phyloP scores from a whole-genome alignment of 2,888 invertebrate species.

The Thera obeliscata region DNA sequence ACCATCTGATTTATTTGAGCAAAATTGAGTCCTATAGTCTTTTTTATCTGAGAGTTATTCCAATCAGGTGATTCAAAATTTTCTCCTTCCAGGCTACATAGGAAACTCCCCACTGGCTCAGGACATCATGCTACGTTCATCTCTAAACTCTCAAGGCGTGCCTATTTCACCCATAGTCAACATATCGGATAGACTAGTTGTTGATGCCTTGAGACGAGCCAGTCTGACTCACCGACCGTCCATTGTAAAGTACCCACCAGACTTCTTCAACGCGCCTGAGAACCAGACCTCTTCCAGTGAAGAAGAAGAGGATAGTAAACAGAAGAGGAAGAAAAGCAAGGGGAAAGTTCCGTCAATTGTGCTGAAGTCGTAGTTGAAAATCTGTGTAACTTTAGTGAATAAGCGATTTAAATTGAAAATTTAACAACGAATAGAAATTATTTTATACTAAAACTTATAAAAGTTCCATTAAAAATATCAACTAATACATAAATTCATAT shows the following conservation, averaged over 20 bases:
- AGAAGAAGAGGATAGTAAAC: constrained; percentile 56
- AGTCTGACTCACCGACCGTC: constrained; percentile 71
- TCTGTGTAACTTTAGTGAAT: background rate
- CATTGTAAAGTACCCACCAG: constrained; percentile 71
- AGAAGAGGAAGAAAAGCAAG: constrained; percentile 48
- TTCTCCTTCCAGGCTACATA: constrained; percentile 63
- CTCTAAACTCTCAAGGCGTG: constrained; percentile 50
- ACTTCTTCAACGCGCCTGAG: constrained; percentile 68
- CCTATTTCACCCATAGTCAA: constrained; percentile 60
- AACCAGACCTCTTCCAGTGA: constrained; percentile 71
- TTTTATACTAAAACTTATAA: no score
- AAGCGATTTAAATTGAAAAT: background rate
- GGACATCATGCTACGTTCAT: constrained; percentile 57
- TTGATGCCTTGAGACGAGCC: constrained; percentile 71
- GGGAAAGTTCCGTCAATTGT: constrained; percentile 33
- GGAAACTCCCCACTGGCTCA: constrained; percentile 57
- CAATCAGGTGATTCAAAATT: background rate
- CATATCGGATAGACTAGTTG: constrained; percentile 71
- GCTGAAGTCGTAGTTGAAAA: constrained; percentile 10
- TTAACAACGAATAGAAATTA: background rate
- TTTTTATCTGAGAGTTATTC: no score
- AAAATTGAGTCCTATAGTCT: no score
- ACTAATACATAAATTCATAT: no score
- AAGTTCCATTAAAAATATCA: no score
- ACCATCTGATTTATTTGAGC: no score